Percentiles rank a stretch among this genome's conserved stretches.
Conservation (phyloP, 2,113 vertebrate genomes). For the Desmodus rotundus region DNA sequence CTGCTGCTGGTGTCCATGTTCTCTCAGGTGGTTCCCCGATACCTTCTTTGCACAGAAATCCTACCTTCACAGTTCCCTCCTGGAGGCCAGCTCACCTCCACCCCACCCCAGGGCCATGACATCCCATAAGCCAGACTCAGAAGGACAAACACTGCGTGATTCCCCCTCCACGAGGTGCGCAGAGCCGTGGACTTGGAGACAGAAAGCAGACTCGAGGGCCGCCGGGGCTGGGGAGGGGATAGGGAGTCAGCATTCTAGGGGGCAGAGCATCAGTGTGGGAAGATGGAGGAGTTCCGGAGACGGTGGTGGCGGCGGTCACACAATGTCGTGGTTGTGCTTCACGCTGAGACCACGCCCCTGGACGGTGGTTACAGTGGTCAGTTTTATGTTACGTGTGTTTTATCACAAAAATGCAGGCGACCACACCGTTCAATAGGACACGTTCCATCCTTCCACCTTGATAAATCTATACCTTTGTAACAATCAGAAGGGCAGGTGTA, state of each 20-base stretch:
- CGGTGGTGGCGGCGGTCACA: rapidly evolving
- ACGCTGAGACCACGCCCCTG: rapidly evolving
- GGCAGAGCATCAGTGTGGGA: not conserved
- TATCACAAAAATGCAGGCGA: not conserved
- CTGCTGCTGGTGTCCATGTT: rapidly evolving
- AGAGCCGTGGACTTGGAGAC: not conserved
- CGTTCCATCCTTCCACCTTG: not conserved
- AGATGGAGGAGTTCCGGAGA: not conserved
- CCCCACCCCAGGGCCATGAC: rapidly evolving
- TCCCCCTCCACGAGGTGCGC: rapidly evolving
- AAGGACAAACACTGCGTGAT: not conserved
- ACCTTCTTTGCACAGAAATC: rapidly evolving
- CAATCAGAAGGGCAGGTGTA: not conserved
- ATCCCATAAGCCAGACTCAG: not conserved
- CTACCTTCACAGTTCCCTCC: not conserved
- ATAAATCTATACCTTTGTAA: not conserved
- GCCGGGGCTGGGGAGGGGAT: too few species aligned
- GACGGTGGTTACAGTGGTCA: too few species aligned
- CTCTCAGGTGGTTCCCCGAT: not conserved
- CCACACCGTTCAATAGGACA: not conserved
- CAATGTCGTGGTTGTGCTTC: rapidly evolving
- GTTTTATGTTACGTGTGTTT: not conserved
- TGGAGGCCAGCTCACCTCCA: not conserved
- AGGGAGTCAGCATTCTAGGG: not conserved
- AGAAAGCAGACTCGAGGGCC: not conserved